These are phyloP conservation scores for Anthonomus grandis DNA, from an alignment of 1,140 invertebrate species.

Conservation along the genomic window DNA sequence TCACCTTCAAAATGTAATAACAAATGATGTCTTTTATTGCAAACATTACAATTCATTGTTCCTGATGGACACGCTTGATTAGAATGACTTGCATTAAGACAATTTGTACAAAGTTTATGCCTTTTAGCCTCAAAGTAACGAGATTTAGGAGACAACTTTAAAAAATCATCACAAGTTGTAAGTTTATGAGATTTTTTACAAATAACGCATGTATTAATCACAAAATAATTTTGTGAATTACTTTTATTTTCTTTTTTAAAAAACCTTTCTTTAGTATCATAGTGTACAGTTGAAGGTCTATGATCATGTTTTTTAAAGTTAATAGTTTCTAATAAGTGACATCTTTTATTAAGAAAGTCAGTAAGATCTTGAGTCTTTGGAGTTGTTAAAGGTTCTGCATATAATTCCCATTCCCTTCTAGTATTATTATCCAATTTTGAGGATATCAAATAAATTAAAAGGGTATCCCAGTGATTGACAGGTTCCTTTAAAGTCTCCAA, in stretches of 20 bases:
- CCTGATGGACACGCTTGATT: no score
- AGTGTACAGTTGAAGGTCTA: neutral
- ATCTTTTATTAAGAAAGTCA: slow-evolving; percentile 9
- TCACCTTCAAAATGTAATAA: slow-evolving; percentile 16
- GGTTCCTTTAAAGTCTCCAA: slow-evolving; percentile 25
- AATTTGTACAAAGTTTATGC: no score
- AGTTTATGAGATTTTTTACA: no score
- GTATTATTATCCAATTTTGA: slow-evolving; percentile 17
- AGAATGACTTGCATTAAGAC: no score
- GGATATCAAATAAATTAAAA: slow-evolving; percentile 29
- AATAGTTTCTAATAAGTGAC: slow-evolving; percentile 17
- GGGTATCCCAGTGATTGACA: slow-evolving; percentile 30
- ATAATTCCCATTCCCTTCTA: slow-evolving; percentile 16
- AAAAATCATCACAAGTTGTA: no score
- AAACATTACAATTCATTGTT: no score
- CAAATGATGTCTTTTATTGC: no score
- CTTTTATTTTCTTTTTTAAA: neutral
- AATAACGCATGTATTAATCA: slow-evolving; percentile 1
- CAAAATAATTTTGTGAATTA: neutral
- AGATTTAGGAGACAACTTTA: no score
- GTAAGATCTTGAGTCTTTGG: slow-evolving; percentile 6
- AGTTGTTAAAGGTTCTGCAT: neutral
- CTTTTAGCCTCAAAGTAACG: no score
- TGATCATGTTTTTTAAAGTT: slow-evolving; percentile 1
- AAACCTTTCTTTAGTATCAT: slow-evolving; percentile 5